Conservation (phyloP, 1,140 invertebrate species). For the Heliconius eleuchia region DNA sequence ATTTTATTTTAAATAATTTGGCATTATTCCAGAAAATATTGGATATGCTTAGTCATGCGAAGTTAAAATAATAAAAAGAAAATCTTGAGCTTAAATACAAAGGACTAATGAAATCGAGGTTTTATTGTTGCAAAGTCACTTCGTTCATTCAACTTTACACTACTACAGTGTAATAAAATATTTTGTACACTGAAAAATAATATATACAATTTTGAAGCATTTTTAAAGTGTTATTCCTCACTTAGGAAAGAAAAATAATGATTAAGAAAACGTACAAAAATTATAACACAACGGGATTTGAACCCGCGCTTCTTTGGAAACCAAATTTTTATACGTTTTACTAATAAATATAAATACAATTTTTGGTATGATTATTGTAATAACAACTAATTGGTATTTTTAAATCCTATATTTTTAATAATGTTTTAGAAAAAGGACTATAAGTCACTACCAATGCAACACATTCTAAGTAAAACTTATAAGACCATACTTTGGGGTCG, state of each 20-base stretch:
- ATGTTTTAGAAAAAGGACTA: too few species aligned
- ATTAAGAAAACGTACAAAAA: too few species aligned
- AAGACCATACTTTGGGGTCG: too few species aligned
- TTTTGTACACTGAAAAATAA: background rate
- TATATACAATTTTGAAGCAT: too few species aligned
- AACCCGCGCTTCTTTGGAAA: too few species aligned
- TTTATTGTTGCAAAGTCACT: constrained; percentile 6
- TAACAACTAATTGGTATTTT: background rate
- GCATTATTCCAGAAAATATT: background rate
- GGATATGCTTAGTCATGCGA: background rate
- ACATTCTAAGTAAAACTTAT: too few species aligned
- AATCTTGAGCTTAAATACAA: background rate
- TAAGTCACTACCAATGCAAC: too few species aligned
- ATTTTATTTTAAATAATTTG: background rate
- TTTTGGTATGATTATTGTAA: background rate
- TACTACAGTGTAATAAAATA: background rate
- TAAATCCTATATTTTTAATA: too few species aligned
- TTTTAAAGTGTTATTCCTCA: too few species aligned
- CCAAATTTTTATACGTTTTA: too few species aligned
- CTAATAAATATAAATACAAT: background rate
- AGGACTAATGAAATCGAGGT: background rate
- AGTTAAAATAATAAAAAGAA: background rate
- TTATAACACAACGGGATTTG: too few species aligned
- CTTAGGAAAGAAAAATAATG: too few species aligned
- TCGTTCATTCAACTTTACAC: constrained; percentile 16